phyloP scores from a whole-genome alignment of 2,797 vertebrate species.

The Lepilemur septentrionalis region DNA sequence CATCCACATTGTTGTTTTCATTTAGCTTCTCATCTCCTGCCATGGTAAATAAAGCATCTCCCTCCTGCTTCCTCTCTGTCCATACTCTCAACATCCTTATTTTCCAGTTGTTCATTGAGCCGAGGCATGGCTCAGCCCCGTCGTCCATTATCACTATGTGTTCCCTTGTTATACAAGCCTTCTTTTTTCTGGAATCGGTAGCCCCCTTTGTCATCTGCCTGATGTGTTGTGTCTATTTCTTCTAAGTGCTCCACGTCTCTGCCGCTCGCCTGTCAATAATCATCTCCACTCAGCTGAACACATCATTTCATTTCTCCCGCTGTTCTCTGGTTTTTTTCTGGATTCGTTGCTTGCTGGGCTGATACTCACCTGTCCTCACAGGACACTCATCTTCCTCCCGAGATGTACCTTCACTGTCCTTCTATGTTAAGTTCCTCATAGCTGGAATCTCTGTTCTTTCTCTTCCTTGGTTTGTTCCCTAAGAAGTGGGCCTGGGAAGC shows the following conservation, averaged over 20 bases:
- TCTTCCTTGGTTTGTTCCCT: background rate
- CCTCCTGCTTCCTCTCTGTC: background rate
- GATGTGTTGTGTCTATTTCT: background rate
- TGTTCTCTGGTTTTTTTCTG: background rate
- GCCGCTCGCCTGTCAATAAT: background rate
- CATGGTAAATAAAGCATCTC: background rate
- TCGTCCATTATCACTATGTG: background rate
- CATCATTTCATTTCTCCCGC: background rate
- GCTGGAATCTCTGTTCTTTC: background rate
- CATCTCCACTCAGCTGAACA: background rate
- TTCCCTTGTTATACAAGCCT: background rate
- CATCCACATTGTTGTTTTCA: background rate
- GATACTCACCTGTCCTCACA: background rate
- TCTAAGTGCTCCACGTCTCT: background rate
- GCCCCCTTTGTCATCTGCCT: background rate
- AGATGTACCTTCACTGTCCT: background rate
- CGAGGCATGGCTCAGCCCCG: background rate
- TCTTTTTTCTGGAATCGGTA: background rate
- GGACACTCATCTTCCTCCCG: rapidly evolving
- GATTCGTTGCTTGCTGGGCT: background rate
- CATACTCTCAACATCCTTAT: background rate
- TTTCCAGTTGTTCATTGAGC: background rate
- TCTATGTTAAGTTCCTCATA: rapidly evolving
- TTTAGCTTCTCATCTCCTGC: background rate
- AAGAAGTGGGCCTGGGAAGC: background rate